Evolutionary conservation across 2,888 invertebrate species (phyloP).

Genomic region (Drosophila pegasa): DNA sequence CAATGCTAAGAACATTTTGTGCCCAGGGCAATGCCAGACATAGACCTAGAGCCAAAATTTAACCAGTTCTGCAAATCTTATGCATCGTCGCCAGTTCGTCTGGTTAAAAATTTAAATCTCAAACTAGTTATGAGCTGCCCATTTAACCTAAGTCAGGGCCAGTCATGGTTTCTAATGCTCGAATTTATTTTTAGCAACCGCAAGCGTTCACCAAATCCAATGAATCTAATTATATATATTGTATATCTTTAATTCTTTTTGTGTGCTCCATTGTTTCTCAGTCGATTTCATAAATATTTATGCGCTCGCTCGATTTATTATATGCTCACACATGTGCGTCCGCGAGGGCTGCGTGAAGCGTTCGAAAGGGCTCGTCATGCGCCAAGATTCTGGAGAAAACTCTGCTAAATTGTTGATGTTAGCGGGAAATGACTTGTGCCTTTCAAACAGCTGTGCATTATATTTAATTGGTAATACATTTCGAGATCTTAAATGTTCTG

Average conservation of each 20-base stretch:
- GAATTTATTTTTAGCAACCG: conserved; percentile 50
- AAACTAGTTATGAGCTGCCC: conserved; percentile 11
- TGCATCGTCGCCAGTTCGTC: conserved; percentile 57
- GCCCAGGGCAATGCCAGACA: conserved; percentile 6
- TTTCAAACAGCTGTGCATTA: neutral
- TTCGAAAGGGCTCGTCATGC: conserved; percentile 1
- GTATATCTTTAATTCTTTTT: conserved; percentile 39
- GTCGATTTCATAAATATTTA: conserved; percentile 68
- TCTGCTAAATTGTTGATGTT: conserved; percentile 10
- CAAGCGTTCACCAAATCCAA: conserved; percentile 25
- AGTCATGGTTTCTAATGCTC: conserved; percentile 13
- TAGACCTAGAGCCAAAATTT: neutral
- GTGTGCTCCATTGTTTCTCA: conserved; percentile 12
- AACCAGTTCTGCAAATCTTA: conserved; percentile 14
- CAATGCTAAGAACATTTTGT: conserved; percentile 6
- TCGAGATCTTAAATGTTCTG: neutral
- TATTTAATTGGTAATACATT: conserved; percentile 2
- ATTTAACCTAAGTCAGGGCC: conserved; percentile 12
- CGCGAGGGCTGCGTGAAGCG: conserved; percentile 32
- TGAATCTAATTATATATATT: conserved; percentile 46
- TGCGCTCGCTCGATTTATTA: conserved; percentile 50
- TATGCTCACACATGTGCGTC: conserved; percentile 56
- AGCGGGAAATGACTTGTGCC: conserved; percentile 3
- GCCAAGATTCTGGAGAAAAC: conserved; percentile 3
- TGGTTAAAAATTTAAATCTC: conserved; percentile 16